Percentiles rank a stretch among this genome's conserved stretches.
Evolutionary conservation across 2,113 vertebrate genomes (phyloP).

Genomic region (Alces alces): DNA sequence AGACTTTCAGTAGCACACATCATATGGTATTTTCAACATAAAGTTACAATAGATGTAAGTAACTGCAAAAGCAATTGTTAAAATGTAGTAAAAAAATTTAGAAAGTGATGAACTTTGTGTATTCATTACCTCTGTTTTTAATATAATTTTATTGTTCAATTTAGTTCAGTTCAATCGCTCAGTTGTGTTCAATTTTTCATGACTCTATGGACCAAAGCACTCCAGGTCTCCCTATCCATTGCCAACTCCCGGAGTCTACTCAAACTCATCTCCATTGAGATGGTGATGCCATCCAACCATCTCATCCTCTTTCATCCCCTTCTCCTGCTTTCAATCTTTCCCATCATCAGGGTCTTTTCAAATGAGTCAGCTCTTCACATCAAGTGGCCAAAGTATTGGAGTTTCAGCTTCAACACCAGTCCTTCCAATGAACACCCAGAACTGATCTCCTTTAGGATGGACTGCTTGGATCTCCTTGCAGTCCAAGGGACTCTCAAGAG

Average conservation of each 20-base stretch:
- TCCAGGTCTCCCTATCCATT: background rate
- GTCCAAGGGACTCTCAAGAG: background rate
- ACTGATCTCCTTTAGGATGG: background rate
- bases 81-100: background rate
- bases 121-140: background rate
- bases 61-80: background rate
- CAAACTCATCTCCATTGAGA: background rate
- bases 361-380: background rate
- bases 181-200: rapidly evolving
- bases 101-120: background rate
- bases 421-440: background rate
- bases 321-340: background rate
- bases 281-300: background rate
- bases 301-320: background rate
- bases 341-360: background rate
- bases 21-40: background rate
- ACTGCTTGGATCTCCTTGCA: background rate
- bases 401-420: background rate
- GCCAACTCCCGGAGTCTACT: background rate
- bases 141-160: background rate
- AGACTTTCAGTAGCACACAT: background rate
- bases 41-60: background rate
- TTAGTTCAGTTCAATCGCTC: background rate
- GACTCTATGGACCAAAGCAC: background rate
- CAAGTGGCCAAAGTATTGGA: background rate